phyloP scores from a whole-genome alignment of 2,113 vertebrate genomes.

The Trogon surrucura region DNA sequence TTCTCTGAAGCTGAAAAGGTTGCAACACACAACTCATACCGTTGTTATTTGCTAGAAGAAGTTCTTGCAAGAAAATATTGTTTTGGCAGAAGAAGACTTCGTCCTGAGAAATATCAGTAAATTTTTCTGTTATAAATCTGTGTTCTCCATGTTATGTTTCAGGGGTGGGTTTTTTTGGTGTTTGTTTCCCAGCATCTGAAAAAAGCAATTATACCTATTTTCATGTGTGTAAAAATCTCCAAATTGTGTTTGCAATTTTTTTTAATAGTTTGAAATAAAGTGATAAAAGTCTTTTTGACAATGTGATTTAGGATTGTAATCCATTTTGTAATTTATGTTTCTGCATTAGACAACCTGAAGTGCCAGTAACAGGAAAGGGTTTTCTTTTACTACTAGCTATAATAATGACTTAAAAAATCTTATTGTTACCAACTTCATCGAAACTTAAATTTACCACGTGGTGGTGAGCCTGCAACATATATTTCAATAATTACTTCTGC shows the following conservation, averaged over 20 bases:
- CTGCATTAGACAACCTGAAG: not conserved
- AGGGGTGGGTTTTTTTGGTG: not conserved
- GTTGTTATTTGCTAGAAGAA: not conserved
- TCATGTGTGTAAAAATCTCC: not conserved
- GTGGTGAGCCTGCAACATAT: not conserved
- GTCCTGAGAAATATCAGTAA: not conserved
- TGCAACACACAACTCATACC: not conserved
- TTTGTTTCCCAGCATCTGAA: conserved; percentile 25
- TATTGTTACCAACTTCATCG: not conserved
- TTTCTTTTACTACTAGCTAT: not conserved
- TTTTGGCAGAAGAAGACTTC: not conserved
- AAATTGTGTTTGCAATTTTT: not conserved
- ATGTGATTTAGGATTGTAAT: not conserved
- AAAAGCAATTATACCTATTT: conserved; percentile 2
- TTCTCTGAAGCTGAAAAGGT: not conserved
- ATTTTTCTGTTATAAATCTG: not conserved
- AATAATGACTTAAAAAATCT: not conserved
- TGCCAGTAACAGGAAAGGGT: not conserved
- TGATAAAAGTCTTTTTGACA: not conserved
- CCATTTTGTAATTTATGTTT: conserved; percentile 7
- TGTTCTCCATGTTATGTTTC: not conserved
- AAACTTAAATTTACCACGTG: not conserved
- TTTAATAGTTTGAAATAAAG: not conserved
- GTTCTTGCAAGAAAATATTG: not conserved
- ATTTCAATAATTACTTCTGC: conserved; percentile 4